Base-by-base conservation (phyloP, 1,140 invertebrate genomes). In the Scaptomyza pallida region DNA sequence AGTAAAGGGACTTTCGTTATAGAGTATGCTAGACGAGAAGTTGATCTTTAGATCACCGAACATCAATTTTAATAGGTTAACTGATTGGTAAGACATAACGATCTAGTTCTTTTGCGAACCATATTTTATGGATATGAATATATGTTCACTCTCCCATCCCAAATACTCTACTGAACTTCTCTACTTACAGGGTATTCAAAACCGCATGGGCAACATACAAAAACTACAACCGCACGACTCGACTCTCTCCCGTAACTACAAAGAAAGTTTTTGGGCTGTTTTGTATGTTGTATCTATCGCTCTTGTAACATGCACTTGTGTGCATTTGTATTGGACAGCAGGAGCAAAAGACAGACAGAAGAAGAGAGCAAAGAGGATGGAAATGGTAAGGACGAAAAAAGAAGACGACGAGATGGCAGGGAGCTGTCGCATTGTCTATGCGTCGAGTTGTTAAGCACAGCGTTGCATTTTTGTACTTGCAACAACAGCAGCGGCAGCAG, bases 161-260 rank as follows among this genome's bases (percentile, higher is more conserved):
- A 30, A 30, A 3, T 6, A 26, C 2, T 30, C 26, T 30, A 30
- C 26, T 1, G 9, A 5, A 9, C 26, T 30, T 9, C 1, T 0
- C 4, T 1, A 5, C 16, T 71, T 55, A 68, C 55, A 72, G 64
- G 56, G 64, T 72, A 72, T 61, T 2, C 3, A 54, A 35, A 82
- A 70, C 82, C 77, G 70, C 80, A 83, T 72, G 73, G 61, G 56
- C 64, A 55, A 71, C 79, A 82, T 57, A 64, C 62, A 64, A 82
- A 82, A 82, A 76, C 68, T 64, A 71, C 65, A 64, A 75, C 65
- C 80, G 21, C 59, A 74, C 55, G 79, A 62, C 33, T 12, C 55
- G 79, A 62, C 33, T 12, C 26, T n/a, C 33, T 4, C 2, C 12
- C n/a, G 2, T 6, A 26, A 37, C 64, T 82, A 74, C 63, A 82